Evolutionary conservation across 2,113 vertebrate species (phyloP), one percentile per base, ranked within the genome.

Genomic region (Anguilla japonica): DNA sequence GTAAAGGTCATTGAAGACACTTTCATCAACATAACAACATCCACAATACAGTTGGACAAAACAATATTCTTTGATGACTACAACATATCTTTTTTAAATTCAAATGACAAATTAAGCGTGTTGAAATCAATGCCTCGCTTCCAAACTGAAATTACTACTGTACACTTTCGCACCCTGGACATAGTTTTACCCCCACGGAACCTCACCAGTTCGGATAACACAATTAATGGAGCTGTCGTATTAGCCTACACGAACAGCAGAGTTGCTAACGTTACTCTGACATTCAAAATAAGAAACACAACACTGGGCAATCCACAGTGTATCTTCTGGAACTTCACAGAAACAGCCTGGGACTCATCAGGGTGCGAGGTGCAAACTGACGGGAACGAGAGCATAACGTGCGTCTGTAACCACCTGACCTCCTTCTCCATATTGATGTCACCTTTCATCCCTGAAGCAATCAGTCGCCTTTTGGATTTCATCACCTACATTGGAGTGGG

Each of bases 401-500:
- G 87, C 43, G 5, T 46, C 40, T 87, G 82, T 67, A 80, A 83
- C 41, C 86, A 87, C 82, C 67, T 83, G 50, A 87, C 82, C 26
- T 87, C 87, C 7, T 87, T 84, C 79, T 84, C 83, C 11, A 84
- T 84, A 0, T 67, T 87, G 29, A 87, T 87, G 87, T 84, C 87
- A 82, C 87, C 87, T 20, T 87, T 14, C 57, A 67, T 86, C n/a
- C 85, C 87, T n/a, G 43, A 50, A 15, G 78, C 1, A 13, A 46
- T 84, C 7, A 29, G 40, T 40, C 8, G 15, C 14, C 0, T 81
- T 41, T 53, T 87, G 40, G 53, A 87, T 43, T 87, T 79, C 75
- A 84, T 97, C 79, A 97, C 96, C 0, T 94, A 91, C 0, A 89
- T 94, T 34, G 97, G 97, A n/a, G 93, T 98, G 43, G 94, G 94